Evolutionary conservation across 1,140 invertebrate species (phyloP), one percentile per base, ranked within the genome.

Genomic region (Macrocentrus cingulum): DNA sequence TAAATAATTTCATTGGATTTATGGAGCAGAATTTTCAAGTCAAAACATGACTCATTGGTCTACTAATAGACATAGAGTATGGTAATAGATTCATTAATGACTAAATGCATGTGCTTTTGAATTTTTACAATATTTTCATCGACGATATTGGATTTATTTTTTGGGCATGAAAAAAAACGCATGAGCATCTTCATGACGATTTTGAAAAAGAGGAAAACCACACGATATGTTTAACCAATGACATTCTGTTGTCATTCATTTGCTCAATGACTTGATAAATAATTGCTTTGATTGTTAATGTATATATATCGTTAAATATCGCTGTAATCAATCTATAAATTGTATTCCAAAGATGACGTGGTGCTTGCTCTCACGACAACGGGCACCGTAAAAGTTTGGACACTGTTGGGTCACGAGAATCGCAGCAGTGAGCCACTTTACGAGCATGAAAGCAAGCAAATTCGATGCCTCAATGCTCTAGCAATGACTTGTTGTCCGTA

Each of bases 331-430:
- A 57, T 51, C 61, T 36, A 61, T 54, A 34, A 22, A 37, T n/a
- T 23, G 16, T 60, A 57, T 54, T 76, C 79, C 81, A 65, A 89
- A 88, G 95, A 98, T 81, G 97, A 99, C 80, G 95, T 99, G 5
- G 91, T 99, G 3, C 81, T 99, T 65, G 97, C 94, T 13, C 85
- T 99, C 41, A 97, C 96, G 7, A 95, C 96, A 32, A 95, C 95
- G 9, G 97, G 97, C 25, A 95, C 93, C 45, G 94, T 99, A 3
- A 99, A 99, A 82, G 92, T 99, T 0, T 99, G 97, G 97, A 97
- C 95, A 0, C 81, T 99, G 1, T 82, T 88, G 29, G 93, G 93
- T 3, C 87, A 90, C 59, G 95, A 98, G 74, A 88, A 90, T 65
- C 92, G 91, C 67, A 88, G 90, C 65, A 87, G 87, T 7, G 88